Percentiles rank a stretch among this genome's conserved stretches.
phyloP scores from a whole-genome alignment of 1,140 invertebrate species.

The Heterodera schachtii region DNA sequence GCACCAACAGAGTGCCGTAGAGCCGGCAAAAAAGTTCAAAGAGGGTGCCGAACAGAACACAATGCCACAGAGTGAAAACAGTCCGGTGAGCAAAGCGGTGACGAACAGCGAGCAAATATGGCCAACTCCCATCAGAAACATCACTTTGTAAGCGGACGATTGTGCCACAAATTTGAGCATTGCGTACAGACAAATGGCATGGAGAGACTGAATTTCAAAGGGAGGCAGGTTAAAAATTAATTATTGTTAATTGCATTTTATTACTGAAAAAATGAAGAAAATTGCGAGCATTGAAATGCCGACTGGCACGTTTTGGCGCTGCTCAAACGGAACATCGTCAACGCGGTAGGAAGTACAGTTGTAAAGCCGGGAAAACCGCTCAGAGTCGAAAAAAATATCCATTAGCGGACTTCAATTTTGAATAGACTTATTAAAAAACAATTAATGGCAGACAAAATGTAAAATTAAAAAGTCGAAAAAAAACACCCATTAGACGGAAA shows the following conservation, averaged over 20 bases:
- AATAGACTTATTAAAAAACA: too few species aligned
- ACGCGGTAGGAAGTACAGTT: neutral
- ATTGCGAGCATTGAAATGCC: neutral
- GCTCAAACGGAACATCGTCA: neutral
- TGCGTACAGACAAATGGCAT: neutral
- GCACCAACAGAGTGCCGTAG: neutral
- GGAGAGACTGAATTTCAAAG: neutral
- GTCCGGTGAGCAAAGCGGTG: slow-evolving; percentile 4
- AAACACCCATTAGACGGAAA: too few species aligned
- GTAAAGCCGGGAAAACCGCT: neutral
- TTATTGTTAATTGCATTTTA: neutral
- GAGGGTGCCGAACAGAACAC: neutral
- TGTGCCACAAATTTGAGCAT: neutral
- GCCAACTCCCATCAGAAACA: slow-evolving; percentile 2
- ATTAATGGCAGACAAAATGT: too few species aligned
- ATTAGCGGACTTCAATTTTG: neutral
- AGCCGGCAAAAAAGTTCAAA: neutral
- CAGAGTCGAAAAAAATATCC: neutral
- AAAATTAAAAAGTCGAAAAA: too few species aligned
- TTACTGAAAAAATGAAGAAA: neutral
- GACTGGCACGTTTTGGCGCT: neutral
- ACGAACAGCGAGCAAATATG: neutral
- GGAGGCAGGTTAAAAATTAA: neutral
- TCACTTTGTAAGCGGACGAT: neutral
- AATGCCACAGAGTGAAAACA: neutral